Evolutionary conservation across 1,140 invertebrate genomes (phyloP), one percentile per base, ranked within the genome.

Genomic region (Leptinotarsa defecta): DNA sequence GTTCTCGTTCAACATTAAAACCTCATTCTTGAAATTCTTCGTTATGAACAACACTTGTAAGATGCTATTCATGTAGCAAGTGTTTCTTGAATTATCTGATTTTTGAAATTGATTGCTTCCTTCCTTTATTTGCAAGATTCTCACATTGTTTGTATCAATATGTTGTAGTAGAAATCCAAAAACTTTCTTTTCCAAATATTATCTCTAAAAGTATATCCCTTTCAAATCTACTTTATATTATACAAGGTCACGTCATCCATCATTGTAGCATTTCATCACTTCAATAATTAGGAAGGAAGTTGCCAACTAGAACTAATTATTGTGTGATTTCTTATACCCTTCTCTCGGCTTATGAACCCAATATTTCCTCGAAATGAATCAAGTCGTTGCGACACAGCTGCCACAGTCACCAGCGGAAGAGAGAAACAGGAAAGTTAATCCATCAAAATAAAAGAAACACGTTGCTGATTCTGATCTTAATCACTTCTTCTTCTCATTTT

Each of bases 381-480:
- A 57, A 4, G 52, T 57, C 64, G n/a, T 24, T 17, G 64, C 64
- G 64, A 67, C 64, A 67, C 22, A 67, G 2, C 20, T 67, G 22
- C 27, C 22, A 24, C 27, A 34, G 64, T 22, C 64, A 34, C 24
- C 27, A 22, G 13, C 5, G 22, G 64, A 24, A 22, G 20, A n/a
- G 20, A 20, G 22, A 24, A 67, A 67, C 20, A 49, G 19, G 1
- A 70, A 52, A 70, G 68, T 49, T 49, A 48, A 70, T 70, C 48
- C n/a, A 70, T 70, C 68, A 70, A 70, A 70, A 57, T 49, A 52
- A 70, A 57, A 70, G 68, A 49, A 70, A 70, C 43, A 67, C 48
- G 48, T 48, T 52, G 68, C 43, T 70, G 68, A 70, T 70, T 70
- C n/a, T 19, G 68, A 20, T 22, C 43, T 48, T 70, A 49, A 70